Base-by-base conservation (phyloP, 2,797 vertebrate species). In the Cephalopachus bancanus region DNA sequence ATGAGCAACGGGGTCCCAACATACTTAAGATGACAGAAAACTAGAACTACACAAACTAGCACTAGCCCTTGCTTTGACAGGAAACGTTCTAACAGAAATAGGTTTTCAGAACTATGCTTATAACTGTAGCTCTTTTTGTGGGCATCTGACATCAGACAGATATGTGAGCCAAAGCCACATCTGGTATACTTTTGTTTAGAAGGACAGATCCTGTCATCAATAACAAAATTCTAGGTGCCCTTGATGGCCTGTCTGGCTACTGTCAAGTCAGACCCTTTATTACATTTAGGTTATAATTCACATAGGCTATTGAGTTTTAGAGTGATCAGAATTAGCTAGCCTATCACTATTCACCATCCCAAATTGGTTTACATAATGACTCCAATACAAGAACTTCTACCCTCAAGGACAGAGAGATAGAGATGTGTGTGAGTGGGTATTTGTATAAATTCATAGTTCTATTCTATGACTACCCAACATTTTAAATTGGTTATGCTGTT, bases 11-110 rank as follows among this genome's bases (percentile, higher is more conserved):
- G 57, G 22, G 22, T 88, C 85, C 85, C 88, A 65, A 81, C 81
- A 89, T 12, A 93, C 19, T 49, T 88, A 49, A 69, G 11, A 62
- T 26, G 17, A 81, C 1, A 37, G 51, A 74, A 94, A 88, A 84
- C 37, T 62, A 84, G 26, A 94, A 80, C 72, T 92, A n/a, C 20
- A 12, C 37, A 16, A 90, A 75, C 49, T 28, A 81, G 22, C 75
- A 91, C 26, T 84, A 60, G 12, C 24, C 76, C 78, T 94, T 92
- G 59, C 88, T 88, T 44, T 75, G 28, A 90, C 86, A 81, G 84
- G 11, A 84, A 93, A 93, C 83, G 60, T 55, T 69, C 80, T 93
- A 71, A 86, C 59, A 97, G 69, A 92, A 96, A 95, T 16, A 92
- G 57, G 65, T 95, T 88, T 85, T 57, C 60, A 90, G 65, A 74